Evolutionary conservation across 2,113 vertebrate species (phyloP).

Genomic region (Illadopsis cleaveri): DNA sequence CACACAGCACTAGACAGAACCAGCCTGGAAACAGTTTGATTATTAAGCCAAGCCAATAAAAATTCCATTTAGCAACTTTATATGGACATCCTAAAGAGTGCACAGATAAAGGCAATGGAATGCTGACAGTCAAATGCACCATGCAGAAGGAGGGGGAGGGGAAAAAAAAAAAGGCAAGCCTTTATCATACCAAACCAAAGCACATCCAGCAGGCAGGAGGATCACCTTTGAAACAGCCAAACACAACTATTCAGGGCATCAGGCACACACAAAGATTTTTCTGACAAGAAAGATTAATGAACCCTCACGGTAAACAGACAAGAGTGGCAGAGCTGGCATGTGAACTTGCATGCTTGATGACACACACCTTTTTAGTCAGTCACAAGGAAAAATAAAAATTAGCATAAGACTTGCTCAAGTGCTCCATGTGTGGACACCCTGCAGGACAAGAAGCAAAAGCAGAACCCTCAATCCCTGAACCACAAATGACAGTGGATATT

Average conservation of each 20-base stretch:
- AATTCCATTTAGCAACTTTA: slow-evolving; percentile 66
- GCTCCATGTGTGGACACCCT: neutral
- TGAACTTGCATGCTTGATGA: neutral
- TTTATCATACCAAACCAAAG: neutral
- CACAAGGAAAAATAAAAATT: slow-evolving; percentile 20
- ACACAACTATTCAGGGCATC: neutral
- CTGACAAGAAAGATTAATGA: neutral
- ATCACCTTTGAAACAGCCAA: neutral
- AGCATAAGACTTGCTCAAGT: neutral
- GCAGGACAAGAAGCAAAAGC: neutral
- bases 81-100: slow-evolving; percentile 30
- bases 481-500: neutral
- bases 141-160: neutral
- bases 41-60: slow-evolving; percentile 65
- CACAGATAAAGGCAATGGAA: slow-evolving; percentile 59
- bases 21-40: slow-evolving; percentile 58
- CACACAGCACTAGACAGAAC: slow-evolving; percentile 42
- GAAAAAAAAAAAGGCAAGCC: neutral
- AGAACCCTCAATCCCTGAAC: neutral
- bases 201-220: neutral
- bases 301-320: neutral
- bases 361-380: neutral
- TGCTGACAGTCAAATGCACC: slow-evolving; percentile 9
- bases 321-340: neutral
- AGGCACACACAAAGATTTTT: neutral